Evolutionary conservation across 2,888 invertebrate species (phyloP).

Genomic region (Patella depressa): DNA sequence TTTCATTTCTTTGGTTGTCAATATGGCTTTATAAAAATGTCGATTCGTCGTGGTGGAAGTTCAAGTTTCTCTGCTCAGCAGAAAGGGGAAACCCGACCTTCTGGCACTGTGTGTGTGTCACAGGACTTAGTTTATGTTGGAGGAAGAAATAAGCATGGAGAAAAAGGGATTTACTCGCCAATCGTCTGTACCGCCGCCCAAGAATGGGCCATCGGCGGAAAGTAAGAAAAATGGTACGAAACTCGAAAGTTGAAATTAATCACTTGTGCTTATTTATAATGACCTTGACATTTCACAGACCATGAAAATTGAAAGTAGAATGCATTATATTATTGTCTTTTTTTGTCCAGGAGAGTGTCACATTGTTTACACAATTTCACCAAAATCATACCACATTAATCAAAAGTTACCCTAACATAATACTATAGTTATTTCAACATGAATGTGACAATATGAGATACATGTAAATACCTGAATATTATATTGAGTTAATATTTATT

Average conservation of each 20-base stretch:
- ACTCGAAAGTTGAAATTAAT: slow-evolving; percentile 12
- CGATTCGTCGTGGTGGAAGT: slow-evolving; percentile 34
- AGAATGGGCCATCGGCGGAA: slow-evolving; percentile 45
- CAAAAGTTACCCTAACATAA: too few relatives aligned
- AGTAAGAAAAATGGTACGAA: slow-evolving; percentile 47
- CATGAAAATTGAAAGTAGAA: too few relatives aligned
- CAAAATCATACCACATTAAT: too few relatives aligned
- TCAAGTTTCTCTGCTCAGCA: slow-evolving; percentile 33
- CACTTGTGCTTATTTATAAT: not conserved
- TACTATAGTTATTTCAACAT: too few relatives aligned
- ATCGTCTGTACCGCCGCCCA: slow-evolving; percentile 51
- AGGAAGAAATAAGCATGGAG: slow-evolving; percentile 55
- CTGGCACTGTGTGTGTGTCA: slow-evolving; percentile 32
- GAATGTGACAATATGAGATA: too few relatives aligned
- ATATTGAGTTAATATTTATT: too few relatives aligned
- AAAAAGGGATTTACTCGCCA: slow-evolving; percentile 62
- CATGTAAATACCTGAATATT: too few relatives aligned
- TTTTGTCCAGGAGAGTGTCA: too few relatives aligned
- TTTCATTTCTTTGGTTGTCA: slow-evolving; percentile 42
- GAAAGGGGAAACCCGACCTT: slow-evolving; percentile 40
- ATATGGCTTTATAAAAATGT: slow-evolving; percentile 62
- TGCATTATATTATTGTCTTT: not conserved
- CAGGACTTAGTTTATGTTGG: slow-evolving; percentile 55
- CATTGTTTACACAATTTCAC: too few relatives aligned
- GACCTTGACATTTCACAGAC: not conserved